phyloP scores from a whole-genome alignment of 1,140 invertebrate genomes.

The Drosophila pallidifrons region DNA sequence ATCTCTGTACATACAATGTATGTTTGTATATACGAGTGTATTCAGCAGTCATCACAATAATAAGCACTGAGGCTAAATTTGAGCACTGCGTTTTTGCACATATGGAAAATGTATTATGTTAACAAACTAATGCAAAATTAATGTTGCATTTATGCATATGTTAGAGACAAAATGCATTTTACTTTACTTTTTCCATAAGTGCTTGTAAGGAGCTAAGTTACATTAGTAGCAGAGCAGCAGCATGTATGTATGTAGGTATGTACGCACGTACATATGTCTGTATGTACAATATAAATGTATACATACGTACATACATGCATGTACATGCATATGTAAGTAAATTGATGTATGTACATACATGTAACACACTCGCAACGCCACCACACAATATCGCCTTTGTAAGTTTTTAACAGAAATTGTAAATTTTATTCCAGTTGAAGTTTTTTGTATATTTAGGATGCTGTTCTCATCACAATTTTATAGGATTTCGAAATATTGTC shows the following conservation, averaged over 20 bases:
- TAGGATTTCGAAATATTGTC: slow-evolving; percentile 36
- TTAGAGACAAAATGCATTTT: slow-evolving; percentile 22
- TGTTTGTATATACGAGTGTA: slow-evolving; percentile 10
- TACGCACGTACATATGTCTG: slow-evolving; percentile 11
- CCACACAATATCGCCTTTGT: slow-evolving; percentile 26
- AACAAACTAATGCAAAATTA: slow-evolving; percentile 6
- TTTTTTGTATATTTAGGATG: slow-evolving; percentile 27
- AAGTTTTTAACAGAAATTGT: slow-evolving; percentile 26
- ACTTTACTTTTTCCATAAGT: slow-evolving; percentile 28
- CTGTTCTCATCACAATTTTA: slow-evolving; percentile 29
- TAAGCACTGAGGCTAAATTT: slow-evolving; percentile 11
- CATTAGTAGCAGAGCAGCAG: slow-evolving; percentile 10
- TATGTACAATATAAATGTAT: slow-evolving; percentile 16
- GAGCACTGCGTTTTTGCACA: slow-evolving; percentile 1
- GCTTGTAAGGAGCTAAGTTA: slow-evolving; percentile 25
- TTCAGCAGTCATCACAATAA: slow-evolving; percentile 23
- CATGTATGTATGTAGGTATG: slow-evolving; percentile 22
- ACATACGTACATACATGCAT: slow-evolving; percentile 17
- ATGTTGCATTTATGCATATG: slow-evolving; percentile 19
- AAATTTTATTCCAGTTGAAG: slow-evolving; percentile 26
- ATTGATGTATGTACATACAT: slow-evolving; percentile 55
- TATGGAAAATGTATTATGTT: slow-evolving; percentile 2
- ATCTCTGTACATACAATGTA: slow-evolving; percentile 26
- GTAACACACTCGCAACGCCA: slow-evolving; percentile 42
- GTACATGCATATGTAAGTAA: slow-evolving; percentile 26